Base-by-base conservation (phyloP, 1,140 invertebrate genomes). In the Laupala kohalensis region DNA sequence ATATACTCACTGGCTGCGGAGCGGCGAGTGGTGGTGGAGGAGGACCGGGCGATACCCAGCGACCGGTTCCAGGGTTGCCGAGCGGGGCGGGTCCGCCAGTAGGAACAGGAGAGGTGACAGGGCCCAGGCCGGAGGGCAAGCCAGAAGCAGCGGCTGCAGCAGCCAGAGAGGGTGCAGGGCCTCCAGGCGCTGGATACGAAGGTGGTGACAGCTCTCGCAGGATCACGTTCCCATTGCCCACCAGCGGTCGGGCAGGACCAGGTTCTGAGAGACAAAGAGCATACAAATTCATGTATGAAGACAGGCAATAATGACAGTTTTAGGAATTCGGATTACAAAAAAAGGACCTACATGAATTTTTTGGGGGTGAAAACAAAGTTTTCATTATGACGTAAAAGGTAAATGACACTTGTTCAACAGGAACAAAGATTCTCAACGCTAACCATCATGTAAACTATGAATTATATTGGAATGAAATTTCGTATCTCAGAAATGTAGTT, bases 221-320 rank as follows among this genome's bases (percentile, higher is more conserved):
- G 63, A 73, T 73, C 63, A 73, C 72, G 72, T 73, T 73, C 6
- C 72, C 72, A 23, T 73, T 73, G 69, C 72, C 72, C 28, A 70
- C 69, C 28, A 73, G 28, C 12, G 69, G 72, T 6, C 68, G 29
- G 0, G 13, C 28, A 12, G 71, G 71, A 19, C 5, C 71, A 9
- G 67, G 37, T 1, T 72, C 71, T 19, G 67, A 53, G 37, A 53
- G 9, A 53, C 37, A 19, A 53, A 53, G 37, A 13, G 9, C 9
- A 53, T 53, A 53, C 37, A 53, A 0, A 53, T 19, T 1, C 37
- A 53, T 19, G 37, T 53, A 9, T 19, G 37, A 53, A n/a, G n/a
- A n/a, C n/a, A n/a, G n/a, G n/a, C n/a, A n/a, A n/a, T n/a, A n/a
- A n/a, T n/a, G n/a, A n/a, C n/a, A n/a, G n/a, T n/a, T n/a, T n/a